Conservation (phyloP, 35 echinoderm and acorn worm genomes). For the Amphiura filiformis region DNA sequence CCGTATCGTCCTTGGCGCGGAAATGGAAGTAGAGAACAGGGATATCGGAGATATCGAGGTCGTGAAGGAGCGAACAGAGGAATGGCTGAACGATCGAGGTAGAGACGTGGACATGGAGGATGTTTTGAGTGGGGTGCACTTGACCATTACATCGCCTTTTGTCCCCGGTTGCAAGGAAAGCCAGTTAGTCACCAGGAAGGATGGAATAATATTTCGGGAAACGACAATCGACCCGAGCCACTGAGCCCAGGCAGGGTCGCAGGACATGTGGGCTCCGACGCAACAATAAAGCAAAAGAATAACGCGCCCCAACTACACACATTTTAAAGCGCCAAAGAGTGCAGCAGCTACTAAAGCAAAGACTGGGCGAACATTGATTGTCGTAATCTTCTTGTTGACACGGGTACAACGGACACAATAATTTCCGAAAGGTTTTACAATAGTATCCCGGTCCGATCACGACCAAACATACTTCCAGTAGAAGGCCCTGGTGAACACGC, state of each 20-base stretch:
- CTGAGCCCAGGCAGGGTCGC: neutral
- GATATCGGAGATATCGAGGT: neutral
- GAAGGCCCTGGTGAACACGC: neutral
- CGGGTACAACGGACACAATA: neutral
- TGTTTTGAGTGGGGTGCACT: neutral
- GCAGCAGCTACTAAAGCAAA: neutral
- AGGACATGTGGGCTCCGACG: neutral
- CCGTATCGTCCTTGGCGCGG: no score
- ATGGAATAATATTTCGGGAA: neutral
- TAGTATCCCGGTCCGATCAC: neutral
- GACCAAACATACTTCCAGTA: neutral
- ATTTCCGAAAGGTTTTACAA: neutral
- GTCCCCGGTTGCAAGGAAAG: neutral
- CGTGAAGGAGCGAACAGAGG: neutral
- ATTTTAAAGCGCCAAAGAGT: neutral
- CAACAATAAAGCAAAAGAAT: neutral
- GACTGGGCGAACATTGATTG: no score
- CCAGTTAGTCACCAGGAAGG: neutral
- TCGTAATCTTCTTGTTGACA: neutral
- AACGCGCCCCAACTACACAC: no score
- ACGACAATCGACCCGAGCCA: neutral
- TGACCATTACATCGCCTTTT: neutral
- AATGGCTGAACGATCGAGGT: no score
- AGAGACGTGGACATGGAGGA: no score
- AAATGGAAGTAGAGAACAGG: no score